These are phyloP conservation scores for Pseudeuparius sepicola DNA, from an alignment of 2,888 invertebrate species.

Conservation along the genomic window DNA sequence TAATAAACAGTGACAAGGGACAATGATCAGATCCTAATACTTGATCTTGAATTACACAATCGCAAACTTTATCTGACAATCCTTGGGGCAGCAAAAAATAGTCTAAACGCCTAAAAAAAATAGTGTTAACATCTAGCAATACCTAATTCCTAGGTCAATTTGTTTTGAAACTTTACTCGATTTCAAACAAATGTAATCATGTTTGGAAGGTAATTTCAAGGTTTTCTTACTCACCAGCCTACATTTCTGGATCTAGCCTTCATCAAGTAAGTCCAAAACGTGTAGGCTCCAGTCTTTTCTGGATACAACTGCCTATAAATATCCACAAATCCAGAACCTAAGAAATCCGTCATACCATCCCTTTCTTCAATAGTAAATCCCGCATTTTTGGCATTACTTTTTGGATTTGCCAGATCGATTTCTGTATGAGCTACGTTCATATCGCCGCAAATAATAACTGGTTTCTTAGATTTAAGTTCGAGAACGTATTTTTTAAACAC, in stretches of 20 bases:
- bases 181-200: no score
- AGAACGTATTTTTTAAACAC: constrained; percentile 69
- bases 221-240: constrained; percentile 68
- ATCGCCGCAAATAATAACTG: constrained; percentile 92
- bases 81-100: constrained; percentile 86
- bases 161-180: no score
- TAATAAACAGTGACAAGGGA: constrained; percentile 71
- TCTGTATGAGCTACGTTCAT: constrained; percentile 95
- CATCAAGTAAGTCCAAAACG: constrained; percentile 92
- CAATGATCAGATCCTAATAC: constrained; percentile 96
- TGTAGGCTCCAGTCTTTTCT: constrained; percentile 69
- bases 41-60: constrained; percentile 68
- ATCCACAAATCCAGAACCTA: constrained; percentile 77
- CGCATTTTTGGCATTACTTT: constrained; percentile 82
- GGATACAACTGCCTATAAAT: constrained; percentile 83
- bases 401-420: constrained; percentile 93
- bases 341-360: constrained; percentile 76
- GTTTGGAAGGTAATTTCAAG: neutral
- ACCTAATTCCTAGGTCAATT: neutral
- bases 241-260: constrained; percentile 82
- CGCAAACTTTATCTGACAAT: constrained; percentile 67
- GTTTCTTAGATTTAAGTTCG: constrained; percentile 76
- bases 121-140: neutral
- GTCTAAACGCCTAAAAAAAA: constrained; percentile 75
- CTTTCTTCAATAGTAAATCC: constrained; percentile 90